Evolutionary conservation across 2,113 vertebrate species (phyloP).

Genomic region (Neogobius melanostomus): DNA sequence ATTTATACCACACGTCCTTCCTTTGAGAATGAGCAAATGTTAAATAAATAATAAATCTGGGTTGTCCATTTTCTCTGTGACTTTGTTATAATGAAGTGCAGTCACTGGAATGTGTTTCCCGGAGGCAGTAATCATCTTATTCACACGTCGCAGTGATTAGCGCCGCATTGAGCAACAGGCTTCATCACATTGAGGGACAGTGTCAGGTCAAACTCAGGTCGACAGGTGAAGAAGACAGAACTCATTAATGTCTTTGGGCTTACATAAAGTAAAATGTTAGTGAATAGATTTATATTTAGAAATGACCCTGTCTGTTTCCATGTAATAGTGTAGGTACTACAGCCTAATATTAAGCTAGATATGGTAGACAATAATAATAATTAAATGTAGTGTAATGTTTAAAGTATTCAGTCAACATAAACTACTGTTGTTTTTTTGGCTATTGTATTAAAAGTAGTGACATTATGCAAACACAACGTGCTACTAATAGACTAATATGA

Average conservation of each 20-base stretch:
- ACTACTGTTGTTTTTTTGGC: too few relatives aligned
- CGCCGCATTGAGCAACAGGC: slow-evolving; percentile 27
- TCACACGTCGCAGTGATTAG: slow-evolving; percentile 44
- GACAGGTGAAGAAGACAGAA: not conserved
- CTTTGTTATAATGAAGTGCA: not conserved
- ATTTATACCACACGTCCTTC: not conserved
- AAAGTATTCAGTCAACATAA: too few relatives aligned
- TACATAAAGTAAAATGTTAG: not conserved
- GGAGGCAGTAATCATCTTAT: slow-evolving; percentile 24
- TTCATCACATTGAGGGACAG: slow-evolving; percentile 30
- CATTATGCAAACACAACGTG: too few relatives aligned
- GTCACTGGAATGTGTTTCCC: slow-evolving; percentile 7
- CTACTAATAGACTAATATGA: too few relatives aligned
- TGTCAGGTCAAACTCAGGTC: slow-evolving; percentile 35
- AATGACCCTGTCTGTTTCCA: too few relatives aligned
- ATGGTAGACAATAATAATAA: too few relatives aligned
- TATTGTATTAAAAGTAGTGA: too few relatives aligned
- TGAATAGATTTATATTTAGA: not conserved
- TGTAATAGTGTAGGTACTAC: too few relatives aligned
- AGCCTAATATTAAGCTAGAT: too few relatives aligned
- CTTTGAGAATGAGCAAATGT: not conserved
- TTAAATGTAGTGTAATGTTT: too few relatives aligned
- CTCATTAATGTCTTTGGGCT: not conserved
- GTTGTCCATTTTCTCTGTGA: not conserved
- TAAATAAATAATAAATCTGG: not conserved